Percentiles rank a stretch among this genome's conserved stretches.
Conservation (phyloP, 2,113 vertebrate genomes). For the Takifugu flavidus region DNA sequence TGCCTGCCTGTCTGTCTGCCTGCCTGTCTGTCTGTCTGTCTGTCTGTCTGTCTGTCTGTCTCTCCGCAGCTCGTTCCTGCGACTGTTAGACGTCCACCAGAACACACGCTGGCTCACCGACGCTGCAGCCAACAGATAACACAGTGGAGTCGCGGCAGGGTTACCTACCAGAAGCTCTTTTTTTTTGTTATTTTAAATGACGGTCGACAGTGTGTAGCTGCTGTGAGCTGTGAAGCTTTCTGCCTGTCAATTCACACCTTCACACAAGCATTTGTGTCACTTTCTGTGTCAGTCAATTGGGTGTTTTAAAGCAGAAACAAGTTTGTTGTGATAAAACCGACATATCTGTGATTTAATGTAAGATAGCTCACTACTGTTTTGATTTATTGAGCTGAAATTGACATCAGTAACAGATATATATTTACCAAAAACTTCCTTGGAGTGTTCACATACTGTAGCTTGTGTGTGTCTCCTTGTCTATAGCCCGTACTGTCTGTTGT, state of each 20-base stretch:
- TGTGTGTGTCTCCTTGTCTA: constrained; percentile 28
- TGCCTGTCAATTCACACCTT: constrained; percentile 28
- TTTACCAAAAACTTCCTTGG: constrained; percentile 3
- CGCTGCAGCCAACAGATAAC: constrained; percentile 31
- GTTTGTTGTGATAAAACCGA: background rate
- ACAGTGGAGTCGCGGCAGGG: constrained; percentile 22
- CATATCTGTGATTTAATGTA: background rate
- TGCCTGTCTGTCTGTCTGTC: constrained; percentile 6
- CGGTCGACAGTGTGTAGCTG: constrained; percentile 29
- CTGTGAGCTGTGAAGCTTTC: constrained; percentile 18
- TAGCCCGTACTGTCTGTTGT: constrained; percentile 24
- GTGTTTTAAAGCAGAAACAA: background rate
- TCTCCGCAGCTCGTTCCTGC: constrained; percentile 64
- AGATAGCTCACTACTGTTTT: background rate
- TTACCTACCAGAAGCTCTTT: constrained; percentile 28
- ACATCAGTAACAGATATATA: constrained; percentile 6
- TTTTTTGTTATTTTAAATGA: constrained; percentile 26
- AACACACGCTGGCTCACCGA: constrained; percentile 18
- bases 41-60: background rate
- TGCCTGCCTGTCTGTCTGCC: constrained; percentile 5
- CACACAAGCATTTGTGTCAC: constrained; percentile 14
- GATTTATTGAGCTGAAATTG: constrained; percentile 35
- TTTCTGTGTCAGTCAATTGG: constrained; percentile 28
- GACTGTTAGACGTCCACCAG: constrained; percentile 64
- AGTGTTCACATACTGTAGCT: constrained; percentile 21